phyloP scores from a whole-genome alignment of 2,113 vertebrate species.

The Mus musculus region DNA sequence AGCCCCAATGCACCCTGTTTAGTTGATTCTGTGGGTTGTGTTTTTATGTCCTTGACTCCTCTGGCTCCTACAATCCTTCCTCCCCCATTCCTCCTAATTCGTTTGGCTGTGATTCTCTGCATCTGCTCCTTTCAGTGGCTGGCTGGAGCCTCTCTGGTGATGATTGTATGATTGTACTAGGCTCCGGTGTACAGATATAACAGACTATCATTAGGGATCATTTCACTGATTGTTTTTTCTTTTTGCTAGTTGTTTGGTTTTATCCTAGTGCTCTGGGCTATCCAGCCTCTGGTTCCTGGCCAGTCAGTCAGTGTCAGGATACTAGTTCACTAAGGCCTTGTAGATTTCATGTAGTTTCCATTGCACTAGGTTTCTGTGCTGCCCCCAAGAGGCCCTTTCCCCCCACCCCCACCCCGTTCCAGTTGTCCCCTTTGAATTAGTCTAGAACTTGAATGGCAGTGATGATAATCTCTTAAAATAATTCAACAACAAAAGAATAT shows the following conservation, averaged over 20 bases:
- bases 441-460: not conserved
- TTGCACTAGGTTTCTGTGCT: not conserved
- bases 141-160: not conserved
- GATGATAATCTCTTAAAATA: not conserved
- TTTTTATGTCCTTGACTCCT: not conserved
- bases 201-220: not conserved
- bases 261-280: not conserved
- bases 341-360: not conserved
- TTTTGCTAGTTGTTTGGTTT: not conserved
- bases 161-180: too few species aligned
- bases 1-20: not conserved
- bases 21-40: not conserved
- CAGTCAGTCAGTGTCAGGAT: not conserved
- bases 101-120: not conserved
- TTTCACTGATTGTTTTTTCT: not conserved
- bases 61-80: not conserved
- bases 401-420: not conserved
- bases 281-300: too few species aligned
- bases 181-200: not conserved
- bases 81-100: not conserved
- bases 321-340: not conserved
- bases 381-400: too few species aligned
- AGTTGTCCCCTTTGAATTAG: not conserved
- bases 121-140: not conserved
- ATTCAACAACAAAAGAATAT: slow-evolving; percentile 4